Base-by-base conservation (phyloP, 2,888 invertebrate genomes). In the Cheilosia soror region DNA sequence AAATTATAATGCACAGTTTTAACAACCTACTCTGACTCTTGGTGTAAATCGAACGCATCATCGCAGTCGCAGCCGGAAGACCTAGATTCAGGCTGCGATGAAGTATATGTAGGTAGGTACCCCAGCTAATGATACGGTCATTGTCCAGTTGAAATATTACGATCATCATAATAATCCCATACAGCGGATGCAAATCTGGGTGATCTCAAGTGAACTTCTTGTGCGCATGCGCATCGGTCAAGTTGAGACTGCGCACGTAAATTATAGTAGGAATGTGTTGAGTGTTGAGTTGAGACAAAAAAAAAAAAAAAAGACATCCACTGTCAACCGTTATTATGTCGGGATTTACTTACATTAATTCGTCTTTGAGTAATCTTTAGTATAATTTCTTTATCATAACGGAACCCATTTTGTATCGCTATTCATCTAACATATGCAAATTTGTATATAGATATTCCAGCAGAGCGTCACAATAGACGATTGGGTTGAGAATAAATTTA, bases 271-370 rank as follows among this genome's bases (percentile, higher is more conserved):
- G 15, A 47, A 15, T 47, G 15, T 44, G 44, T 44, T 9, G 33
- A 44, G 5, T n/a, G n/a, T 6, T 44, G n/a, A n/a, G 42, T n/a
- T 42, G 13, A 13, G 13, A n/a, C 15, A 7, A 7, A 47, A 47
- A 9, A 15, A 15, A 6, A 5, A 7, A 25, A 15, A 53, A 11
- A 40, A 51, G 42, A 29, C 13, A 44, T 33, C 49, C 42, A 62
- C 51, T 72, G 71, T 62, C 71, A 40, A 72, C 72, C 72, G 72
- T 72, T 72, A 72, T 51, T 42, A 40, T 53, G 20, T 37, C 49
- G 29, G 9, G 9, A 37, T 37, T 65, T 51, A 37, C 37, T 4
- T 37, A 11, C 37, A 25, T 65, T 51, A 25, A 51, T 51, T 33
- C 40, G 27, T 42, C 53, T 53, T 53, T n/a, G 29, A 53, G 42